Base-by-base conservation (phyloP, 2,797 vertebrate genomes). In the Cichlasoma orientale region DNA sequence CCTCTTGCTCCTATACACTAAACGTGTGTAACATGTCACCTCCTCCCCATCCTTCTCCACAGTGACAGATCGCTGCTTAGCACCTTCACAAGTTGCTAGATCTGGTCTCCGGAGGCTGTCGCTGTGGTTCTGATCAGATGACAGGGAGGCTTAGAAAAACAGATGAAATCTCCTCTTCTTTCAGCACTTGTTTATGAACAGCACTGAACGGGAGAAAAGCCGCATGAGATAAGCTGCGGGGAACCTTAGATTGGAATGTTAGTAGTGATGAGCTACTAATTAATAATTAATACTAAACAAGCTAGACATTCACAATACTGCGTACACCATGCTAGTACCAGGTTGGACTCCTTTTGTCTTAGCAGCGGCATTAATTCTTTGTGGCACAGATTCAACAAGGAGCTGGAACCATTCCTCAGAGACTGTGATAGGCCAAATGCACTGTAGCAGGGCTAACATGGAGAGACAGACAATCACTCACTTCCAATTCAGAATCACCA, bases 11-110 rank as follows among this genome's bases (percentile, higher is more conserved):
- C 16, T 44, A 25, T 18, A 16, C 5, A 33, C 44, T 27, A 11
- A 52, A 10, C 47, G n/a, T 55, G 36, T n/a, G 57, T 58, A 7
- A 1, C 54, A 82, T 81, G 18, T 56, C 63, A 18, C 25, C 54
- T 25, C 70, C 53, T 54, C 55, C 56, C 55, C 61, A 1, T 56
- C 77, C 71, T 80, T 58, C 82, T 63, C 74, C 74, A 71, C 88
- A 84, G 66, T 88, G 89, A 94, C 93, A 93, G 90, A 93, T 93
- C 88, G 86, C 85, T 88, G 84, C 87, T 95, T 92, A 91, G 74
- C 93, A 90, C 93, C 90, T 93, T 91, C 82, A 88, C 79, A 92
- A 81, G 86, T 83, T 78, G 72, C 90, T 58, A n/a, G 58, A 71
- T 82, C 78, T 44, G 6, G 57, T 86, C 88, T 88, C 83, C 68